A percentile compares a stretch with the other conserved stretches of the same genome.
These are phyloP conservation scores for Amphilophus citrinellus DNA, from an alignment of 2,113 vertebrate species.

Conservation along the genomic window DNA sequence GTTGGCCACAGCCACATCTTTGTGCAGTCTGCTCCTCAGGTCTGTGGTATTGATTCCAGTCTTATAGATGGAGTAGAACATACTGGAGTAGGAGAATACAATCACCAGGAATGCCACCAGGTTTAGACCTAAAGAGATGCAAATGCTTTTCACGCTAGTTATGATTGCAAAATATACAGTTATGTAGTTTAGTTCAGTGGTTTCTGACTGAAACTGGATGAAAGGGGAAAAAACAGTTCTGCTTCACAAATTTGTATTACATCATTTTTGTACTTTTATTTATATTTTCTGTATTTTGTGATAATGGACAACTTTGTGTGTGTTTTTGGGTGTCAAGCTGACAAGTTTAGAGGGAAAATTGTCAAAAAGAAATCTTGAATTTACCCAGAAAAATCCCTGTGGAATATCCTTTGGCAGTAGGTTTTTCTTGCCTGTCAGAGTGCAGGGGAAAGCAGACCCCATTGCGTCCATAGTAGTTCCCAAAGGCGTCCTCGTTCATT, in stretches of 20 bases:
- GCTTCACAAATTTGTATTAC: neutral
- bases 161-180: neutral
- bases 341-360: neutral
- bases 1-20: slow-evolving; percentile 81
- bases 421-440: slow-evolving; percentile 85
- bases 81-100: slow-evolving; percentile 80
- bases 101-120: slow-evolving; percentile 83
- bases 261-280: neutral
- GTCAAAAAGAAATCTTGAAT: slow-evolving; percentile 9
- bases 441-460: slow-evolving; percentile 89
- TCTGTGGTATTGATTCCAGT: slow-evolving; percentile 81
- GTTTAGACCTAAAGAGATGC: slow-evolving; percentile 79
- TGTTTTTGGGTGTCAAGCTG: neutral
- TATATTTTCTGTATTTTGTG: neutral
- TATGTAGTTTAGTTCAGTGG: neutral
- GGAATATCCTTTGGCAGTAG: slow-evolving; percentile 84
- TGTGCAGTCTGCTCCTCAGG: slow-evolving; percentile 76
- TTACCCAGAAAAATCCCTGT: slow-evolving; percentile 90
- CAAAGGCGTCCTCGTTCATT: slow-evolving; percentile 83
- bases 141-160: slow-evolving; percentile 13
- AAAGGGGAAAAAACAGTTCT: neutral
- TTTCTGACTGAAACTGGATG: neutral
- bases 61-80: slow-evolving; percentile 85
- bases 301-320: neutral
- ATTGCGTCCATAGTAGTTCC: slow-evolving; percentile 90